Conservation (phyloP, 1,140 invertebrate genomes). For the Phthorimaea operculella region DNA sequence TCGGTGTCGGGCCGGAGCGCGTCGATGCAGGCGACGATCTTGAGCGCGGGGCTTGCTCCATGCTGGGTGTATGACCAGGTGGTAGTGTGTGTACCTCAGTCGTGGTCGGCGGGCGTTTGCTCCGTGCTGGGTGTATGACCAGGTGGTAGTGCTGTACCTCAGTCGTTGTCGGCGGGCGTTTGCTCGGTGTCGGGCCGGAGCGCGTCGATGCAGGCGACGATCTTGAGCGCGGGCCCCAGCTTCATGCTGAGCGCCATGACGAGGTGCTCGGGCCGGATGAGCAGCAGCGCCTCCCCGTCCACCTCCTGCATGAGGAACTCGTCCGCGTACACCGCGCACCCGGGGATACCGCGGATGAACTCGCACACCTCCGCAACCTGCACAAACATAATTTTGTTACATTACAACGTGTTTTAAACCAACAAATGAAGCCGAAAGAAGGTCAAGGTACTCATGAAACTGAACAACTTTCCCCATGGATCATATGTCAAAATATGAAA, state of each 20-base stretch:
- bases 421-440: too few relatives aligned
- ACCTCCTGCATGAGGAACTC: slow-evolving; percentile 96
- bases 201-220: slow-evolving; percentile 87
- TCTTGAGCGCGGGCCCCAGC: slow-evolving; percentile 93
- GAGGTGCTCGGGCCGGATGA: slow-evolving; percentile 95
- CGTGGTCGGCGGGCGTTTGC: too few relatives aligned
- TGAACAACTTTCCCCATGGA: too few relatives aligned
- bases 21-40: too few relatives aligned
- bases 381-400: neutral
- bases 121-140: too few relatives aligned
- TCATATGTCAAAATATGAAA: too few relatives aligned
- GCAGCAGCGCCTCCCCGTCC: slow-evolving; percentile 92
- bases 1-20: too few relatives aligned
- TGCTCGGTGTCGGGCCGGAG: slow-evolving; percentile 72
- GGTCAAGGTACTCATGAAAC: too few relatives aligned
- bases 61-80: too few relatives aligned
- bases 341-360: slow-evolving; percentile 87
- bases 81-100: too few relatives aligned
- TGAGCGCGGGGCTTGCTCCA: too few relatives aligned
- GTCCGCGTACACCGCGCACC: slow-evolving; percentile 93
- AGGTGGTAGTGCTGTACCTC: slow-evolving; percentile 40
- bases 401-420: too few relatives aligned
- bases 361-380: slow-evolving; percentile 82
- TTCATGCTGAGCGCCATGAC: slow-evolving; percentile 96
- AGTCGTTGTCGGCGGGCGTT: slow-evolving; percentile 34